Conservation (phyloP, 1,140 invertebrate species). For the Drosophila azteca region DNA sequence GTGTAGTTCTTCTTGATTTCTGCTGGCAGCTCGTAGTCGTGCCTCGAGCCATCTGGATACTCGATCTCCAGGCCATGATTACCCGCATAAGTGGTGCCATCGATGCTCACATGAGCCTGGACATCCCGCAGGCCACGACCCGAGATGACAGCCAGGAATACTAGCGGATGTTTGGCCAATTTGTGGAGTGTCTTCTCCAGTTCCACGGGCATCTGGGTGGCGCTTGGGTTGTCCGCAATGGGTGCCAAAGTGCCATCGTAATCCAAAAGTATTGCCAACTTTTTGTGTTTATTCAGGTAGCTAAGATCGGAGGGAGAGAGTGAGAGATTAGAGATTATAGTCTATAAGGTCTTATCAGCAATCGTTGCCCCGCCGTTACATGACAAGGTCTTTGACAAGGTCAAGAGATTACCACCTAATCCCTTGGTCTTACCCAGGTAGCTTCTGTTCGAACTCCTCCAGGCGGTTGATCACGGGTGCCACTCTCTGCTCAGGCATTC, state of each 20-base stretch:
- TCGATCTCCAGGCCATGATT: constrained; percentile 95
- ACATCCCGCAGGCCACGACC: constrained; percentile 93
- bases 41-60: constrained; percentile 94
- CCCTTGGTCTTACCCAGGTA: constrained; percentile 67
- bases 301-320: constrained; percentile 82
- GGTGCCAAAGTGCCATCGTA: constrained; percentile 95
- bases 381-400: constrained; percentile 54
- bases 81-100: constrained; percentile 94
- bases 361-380: constrained; percentile 49
- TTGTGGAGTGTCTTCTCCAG: constrained; percentile 91
- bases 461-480: constrained; percentile 60
- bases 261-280: constrained; percentile 92
- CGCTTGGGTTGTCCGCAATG: constrained; percentile 93
- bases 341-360: constrained; percentile 45
- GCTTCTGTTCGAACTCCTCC: constrained; percentile 66
- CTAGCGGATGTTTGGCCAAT: constrained; percentile 91
- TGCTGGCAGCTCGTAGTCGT: constrained; percentile 93
- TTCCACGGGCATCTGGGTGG: constrained; percentile 91
- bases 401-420: constrained; percentile 38
- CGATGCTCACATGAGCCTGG: constrained; percentile 93
- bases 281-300: constrained; percentile 91
- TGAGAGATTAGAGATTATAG: not conserved
- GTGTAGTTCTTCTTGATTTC: constrained; percentile 92
- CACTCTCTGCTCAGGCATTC: constrained; percentile 71
- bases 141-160: constrained; percentile 94